These are phyloP conservation scores for Tinamus major DNA, from an alignment of 2,797 vertebrate species.

Conservation along the genomic window DNA sequence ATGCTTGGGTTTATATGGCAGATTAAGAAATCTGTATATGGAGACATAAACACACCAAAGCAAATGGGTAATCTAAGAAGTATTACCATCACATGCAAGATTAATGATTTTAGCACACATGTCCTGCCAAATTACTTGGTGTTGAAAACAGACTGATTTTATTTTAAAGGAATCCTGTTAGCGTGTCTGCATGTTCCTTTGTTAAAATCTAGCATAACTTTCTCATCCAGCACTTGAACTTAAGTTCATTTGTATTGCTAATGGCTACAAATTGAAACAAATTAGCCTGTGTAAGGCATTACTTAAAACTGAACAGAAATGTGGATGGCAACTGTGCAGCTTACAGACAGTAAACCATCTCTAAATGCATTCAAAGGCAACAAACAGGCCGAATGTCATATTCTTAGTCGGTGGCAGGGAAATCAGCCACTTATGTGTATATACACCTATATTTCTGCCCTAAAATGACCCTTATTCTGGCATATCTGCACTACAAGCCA, in stretches of 20 bases:
- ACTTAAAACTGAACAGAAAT: background rate
- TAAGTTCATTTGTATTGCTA: background rate
- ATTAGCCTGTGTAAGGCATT: background rate
- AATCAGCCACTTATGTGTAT: background rate
- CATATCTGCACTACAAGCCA: background rate
- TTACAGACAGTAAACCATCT: background rate
- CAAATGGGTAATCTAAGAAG: background rate
- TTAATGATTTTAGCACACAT: background rate
- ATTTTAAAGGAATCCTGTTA: background rate
- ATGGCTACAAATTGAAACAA: background rate
- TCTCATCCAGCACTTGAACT: background rate
- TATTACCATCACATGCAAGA: background rate
- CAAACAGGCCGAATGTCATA: background rate
- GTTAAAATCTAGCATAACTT: background rate
- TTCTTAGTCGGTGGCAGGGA: background rate
- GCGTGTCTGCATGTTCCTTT: background rate
- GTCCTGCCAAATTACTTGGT: background rate
- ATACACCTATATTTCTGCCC: no score
- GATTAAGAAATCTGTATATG: background rate
- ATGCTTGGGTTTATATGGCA: background rate
- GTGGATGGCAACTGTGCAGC: rapidly evolving
- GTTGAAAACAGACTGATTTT: background rate
- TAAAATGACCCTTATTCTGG: background rate
- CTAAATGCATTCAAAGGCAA: background rate
- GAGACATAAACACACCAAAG: background rate